Evolutionary conservation across 2,888 invertebrate genomes (phyloP), one percentile per base, ranked within the genome.

Genomic region (Chelonus formosanus): DNA sequence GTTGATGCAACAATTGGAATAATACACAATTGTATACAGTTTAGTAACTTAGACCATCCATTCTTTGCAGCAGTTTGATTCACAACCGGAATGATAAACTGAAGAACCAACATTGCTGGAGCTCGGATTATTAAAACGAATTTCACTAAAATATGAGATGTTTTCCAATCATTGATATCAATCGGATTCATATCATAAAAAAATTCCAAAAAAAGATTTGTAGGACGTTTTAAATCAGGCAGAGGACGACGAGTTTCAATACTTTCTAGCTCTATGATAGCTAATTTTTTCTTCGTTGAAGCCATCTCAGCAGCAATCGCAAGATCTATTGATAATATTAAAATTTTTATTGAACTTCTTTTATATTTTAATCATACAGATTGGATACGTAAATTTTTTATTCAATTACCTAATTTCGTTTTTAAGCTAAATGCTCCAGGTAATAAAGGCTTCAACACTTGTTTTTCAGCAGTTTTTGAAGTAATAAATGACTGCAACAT

Each of bases 1-100:
- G 85, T 80, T 40, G 84, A 70, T n/a, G 79, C 72, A 40, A 85
- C 76, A 10, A 84, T 67, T 31, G 88, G 88, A 20, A 86, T 84
- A 7, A 85, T 74, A 43, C 86, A 76, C 57, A 87, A 80, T 72
- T 90, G 89, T 3, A 88, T 68, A 47, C 85, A 83, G 71, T 88
- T 87, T 10, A 90, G 80, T 52, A 87, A 79, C 74, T 88, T 86
- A 66, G 87, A 88, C 90, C 90, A 90, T 59, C 88, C 88, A 67
- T 85, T 79, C 66, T 84, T 85, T 64, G 81, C 82, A 3, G 84
- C 82, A 6, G 83, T 82, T 67, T 85, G 81, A 71, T 88, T 87
- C 10, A 89, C 88, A 5, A 88, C 84, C 0, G 90, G 90, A 40
- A 89, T 84, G 2, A 89, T 84, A 5, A 89, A 73, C 55, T 85